Evolutionary conservation across 2,797 vertebrate species (phyloP), one percentile per base, ranked within the genome.

Genomic region (Lophotriccus pileatus): DNA sequence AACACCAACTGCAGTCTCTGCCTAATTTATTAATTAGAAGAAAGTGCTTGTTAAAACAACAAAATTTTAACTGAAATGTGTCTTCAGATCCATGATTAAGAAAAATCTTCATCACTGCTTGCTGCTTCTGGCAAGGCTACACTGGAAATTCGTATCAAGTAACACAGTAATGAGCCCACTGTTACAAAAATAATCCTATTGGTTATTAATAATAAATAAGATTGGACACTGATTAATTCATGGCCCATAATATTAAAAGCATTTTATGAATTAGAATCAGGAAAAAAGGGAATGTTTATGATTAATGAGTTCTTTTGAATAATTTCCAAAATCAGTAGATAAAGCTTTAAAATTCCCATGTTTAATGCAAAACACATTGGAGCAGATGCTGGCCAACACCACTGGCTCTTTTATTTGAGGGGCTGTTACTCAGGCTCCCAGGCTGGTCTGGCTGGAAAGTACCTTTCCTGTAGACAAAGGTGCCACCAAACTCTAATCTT

Each of bases 261-360:
- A 84, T 89, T 89, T 93, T 76, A 84, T 92, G 50, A 96, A 93
- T 93, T 75, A 78, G 8, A 85, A 25, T 75, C 24, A 66, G 37
- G 37, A 39, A 69, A 79, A 68, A 52, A 34, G 7, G 2, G 16
- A 72, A 53, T 44, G 9, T 46, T 87, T 63, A 37, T 66, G 79
- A 81, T 86, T 68, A 80, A 83, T 83, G 55, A 66, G 13, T 37
- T 75, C n/a, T 81, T 93, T 81, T 75, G 50, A 94, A 73, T 6
- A 9, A 32, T 60, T 94, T 94, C 78, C 81, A 88, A 73, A 94
- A 93, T 89, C 62, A 86, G 81, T 84, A 66, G 55, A 58, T n/a
- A 85, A 66, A 85, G 3, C 25, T 89, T 91, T 75, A 73, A 81
- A 69, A 5, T 75, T 66, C 18, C 17, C 13, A 3, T 56, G 32